phyloP scores from a whole-genome alignment of 2,888 invertebrate genomes.

The Cryptophagus acutangulus region DNA sequence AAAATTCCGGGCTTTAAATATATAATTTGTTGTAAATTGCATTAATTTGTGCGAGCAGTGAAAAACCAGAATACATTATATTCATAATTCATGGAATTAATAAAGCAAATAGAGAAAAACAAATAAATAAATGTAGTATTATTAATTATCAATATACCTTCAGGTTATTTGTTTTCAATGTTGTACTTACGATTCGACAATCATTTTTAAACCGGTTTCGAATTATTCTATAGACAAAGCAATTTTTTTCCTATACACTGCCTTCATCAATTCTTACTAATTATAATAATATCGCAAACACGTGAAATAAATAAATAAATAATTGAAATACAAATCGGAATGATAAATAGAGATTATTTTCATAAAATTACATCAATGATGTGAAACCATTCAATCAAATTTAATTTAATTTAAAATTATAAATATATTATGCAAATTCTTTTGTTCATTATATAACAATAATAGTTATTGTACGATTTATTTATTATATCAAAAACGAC shows the following conservation, averaged over 20 bases:
- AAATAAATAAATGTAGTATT: slow-evolving; percentile 30
- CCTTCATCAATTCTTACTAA: too few relatives aligned
- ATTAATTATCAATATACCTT: slow-evolving; percentile 25
- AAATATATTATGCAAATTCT: slow-evolving; percentile 7
- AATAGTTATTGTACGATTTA: neutral
- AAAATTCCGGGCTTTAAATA: too few relatives aligned
- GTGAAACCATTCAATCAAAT: neutral
- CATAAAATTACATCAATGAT: slow-evolving; percentile 1
- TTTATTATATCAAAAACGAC: neutral
- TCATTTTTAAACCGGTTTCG: slow-evolving; percentile 8
- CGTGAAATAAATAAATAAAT: too few relatives aligned
- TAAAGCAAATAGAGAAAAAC: slow-evolving; percentile 16
- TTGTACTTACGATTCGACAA: slow-evolving; percentile 12
- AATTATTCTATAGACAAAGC: slow-evolving; percentile 4
- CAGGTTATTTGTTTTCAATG: slow-evolving; percentile 28
- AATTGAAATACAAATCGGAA: too few relatives aligned
- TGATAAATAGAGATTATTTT: too few relatives aligned
- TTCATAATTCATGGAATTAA: slow-evolving; percentile 7
- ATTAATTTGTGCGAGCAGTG: too few relatives aligned
- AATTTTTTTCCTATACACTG: slow-evolving; percentile 3
- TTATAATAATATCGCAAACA: too few relatives aligned
- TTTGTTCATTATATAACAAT: neutral
- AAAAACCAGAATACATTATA: slow-evolving; percentile 1
- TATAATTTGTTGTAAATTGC: too few relatives aligned
- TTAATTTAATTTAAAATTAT: slow-evolving; percentile 5